These are phyloP conservation scores for Electrophaes corylata DNA, from an alignment of 2,888 invertebrate genomes.

Conservation along the genomic window DNA sequence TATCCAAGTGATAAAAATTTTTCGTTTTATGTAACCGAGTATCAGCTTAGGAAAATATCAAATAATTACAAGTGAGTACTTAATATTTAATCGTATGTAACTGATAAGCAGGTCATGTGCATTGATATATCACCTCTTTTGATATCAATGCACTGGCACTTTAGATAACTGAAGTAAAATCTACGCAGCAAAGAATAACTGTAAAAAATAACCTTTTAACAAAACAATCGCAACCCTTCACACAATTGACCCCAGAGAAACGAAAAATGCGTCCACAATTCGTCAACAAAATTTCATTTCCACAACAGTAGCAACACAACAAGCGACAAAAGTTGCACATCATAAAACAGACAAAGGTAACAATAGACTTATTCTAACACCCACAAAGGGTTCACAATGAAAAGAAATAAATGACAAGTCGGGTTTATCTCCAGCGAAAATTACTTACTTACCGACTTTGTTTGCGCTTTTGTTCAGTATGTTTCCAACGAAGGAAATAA, in stretches of 20 bases:
- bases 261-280: slow-evolving; percentile 19
- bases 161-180: too few relatives aligned
- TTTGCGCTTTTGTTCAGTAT: slow-evolving; percentile 30
- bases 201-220: not conserved
- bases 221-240: slow-evolving; percentile 4
- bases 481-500: not conserved
- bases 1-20: too few relatives aligned
- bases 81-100: too few relatives aligned
- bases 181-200: too few relatives aligned
- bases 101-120: too few relatives aligned
- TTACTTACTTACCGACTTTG: slow-evolving; percentile 33
- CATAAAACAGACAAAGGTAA: slow-evolving; percentile 65
- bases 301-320: slow-evolving; percentile 38
- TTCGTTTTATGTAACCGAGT: too few relatives aligned
- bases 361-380: slow-evolving; percentile 49
- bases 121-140: too few relatives aligned
- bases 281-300: slow-evolving; percentile 34
- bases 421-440: slow-evolving; percentile 37
- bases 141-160: too few relatives aligned
- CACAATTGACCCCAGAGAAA: slow-evolving; percentile 12
- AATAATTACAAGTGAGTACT: too few relatives aligned
- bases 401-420: slow-evolving; percentile 38
- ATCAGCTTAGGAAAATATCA: too few relatives aligned
- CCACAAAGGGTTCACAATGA: slow-evolving; percentile 66
- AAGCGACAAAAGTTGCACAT: slow-evolving; percentile 57